phyloP scores from a whole-genome alignment of 64 coral and sea anemone species.

The Orbicella faveolata region DNA sequence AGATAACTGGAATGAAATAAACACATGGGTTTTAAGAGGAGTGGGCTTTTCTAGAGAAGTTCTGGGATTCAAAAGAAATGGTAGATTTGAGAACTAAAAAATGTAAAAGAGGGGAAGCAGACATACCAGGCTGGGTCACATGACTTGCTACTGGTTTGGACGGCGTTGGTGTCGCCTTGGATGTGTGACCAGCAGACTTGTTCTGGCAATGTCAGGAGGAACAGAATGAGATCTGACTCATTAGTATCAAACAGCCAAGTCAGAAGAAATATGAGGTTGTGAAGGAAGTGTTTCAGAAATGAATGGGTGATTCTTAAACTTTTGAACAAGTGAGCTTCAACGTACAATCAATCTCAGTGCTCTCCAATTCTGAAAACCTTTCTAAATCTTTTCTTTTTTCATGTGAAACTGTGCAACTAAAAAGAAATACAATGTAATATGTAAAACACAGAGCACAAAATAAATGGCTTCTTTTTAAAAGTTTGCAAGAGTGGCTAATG shows the following conservation, averaged over 20 bases:
- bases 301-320: neutral
- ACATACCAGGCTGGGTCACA: conserved; percentile 50
- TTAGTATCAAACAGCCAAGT: conserved; percentile 45
- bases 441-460: too few relatives aligned
- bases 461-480: neutral
- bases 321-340: neutral
- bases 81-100: neutral
- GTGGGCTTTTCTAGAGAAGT: neutral
- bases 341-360: too few relatives aligned
- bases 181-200: conserved; percentile 42
- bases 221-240: conserved; percentile 36
- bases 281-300: neutral
- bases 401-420: too few relatives aligned
- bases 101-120: conserved; percentile 17
- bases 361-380: too few relatives aligned
- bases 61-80: conserved; percentile 28
- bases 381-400: too few relatives aligned
- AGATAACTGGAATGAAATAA: neutral
- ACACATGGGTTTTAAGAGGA: neutral
- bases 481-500: neutral
- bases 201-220: conserved; percentile 42
- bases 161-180: conserved; percentile 51
- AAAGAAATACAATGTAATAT: too few relatives aligned
- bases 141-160: conserved; percentile 46
- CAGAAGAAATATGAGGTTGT: neutral